These are phyloP conservation scores for Mallotus villosus DNA, from an alignment of 2,797 vertebrate species.

Conservation along the genomic window DNA sequence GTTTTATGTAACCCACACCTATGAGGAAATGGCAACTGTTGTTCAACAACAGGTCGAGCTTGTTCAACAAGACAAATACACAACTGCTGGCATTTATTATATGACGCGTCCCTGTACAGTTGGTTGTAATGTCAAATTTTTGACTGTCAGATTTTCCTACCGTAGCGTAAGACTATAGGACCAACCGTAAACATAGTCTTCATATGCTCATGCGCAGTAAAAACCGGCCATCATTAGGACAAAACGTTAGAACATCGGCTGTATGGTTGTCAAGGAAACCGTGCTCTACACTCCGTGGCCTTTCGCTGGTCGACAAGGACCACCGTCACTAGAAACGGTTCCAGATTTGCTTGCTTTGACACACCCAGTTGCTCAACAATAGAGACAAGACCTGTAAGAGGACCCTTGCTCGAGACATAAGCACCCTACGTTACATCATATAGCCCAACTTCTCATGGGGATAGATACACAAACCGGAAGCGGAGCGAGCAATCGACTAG, in stretches of 20 bases:
- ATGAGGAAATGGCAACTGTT: background rate
- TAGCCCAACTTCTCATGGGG: background rate
- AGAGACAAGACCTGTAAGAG: background rate
- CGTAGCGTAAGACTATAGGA: no score
- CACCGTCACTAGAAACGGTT: background rate
- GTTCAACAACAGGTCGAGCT: background rate
- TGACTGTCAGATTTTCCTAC: no score
- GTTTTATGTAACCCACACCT: no score
- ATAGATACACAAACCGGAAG: no score
- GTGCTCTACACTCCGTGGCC: conserved; percentile 21
- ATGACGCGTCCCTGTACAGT: background rate
- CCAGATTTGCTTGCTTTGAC: background rate
- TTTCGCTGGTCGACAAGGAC: background rate
- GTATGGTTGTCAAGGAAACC: conserved; percentile 52
- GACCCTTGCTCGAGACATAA: background rate
- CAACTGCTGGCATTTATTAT: background rate
- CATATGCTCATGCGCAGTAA: no score
- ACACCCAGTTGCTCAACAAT: background rate
- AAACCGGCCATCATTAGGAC: no score
- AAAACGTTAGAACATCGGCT: background rate
- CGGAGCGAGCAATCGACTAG: no score
- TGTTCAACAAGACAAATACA: background rate
- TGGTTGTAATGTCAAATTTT: no score
- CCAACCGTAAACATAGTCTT: no score
- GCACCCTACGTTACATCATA: background rate